A percentile compares a stretch with the other conserved stretches of the same genome.
Conservation (phyloP, 2,113 vertebrate species). For the Aspiorhynchus laticeps region DNA sequence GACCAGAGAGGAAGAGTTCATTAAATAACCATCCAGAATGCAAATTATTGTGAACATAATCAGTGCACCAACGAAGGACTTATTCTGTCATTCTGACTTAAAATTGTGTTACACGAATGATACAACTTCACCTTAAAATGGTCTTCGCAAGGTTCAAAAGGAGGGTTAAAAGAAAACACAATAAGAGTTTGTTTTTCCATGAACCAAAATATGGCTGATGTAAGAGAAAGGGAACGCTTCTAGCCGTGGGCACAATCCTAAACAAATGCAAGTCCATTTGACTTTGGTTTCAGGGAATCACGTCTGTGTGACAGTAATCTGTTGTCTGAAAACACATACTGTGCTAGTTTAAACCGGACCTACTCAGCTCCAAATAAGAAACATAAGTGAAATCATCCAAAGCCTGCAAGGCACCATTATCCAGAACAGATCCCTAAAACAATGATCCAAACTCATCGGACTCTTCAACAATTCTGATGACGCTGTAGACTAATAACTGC, state of each 20-base stretch:
- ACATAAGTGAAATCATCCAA: conserved; percentile 2
- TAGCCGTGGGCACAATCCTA: conserved; percentile 52
- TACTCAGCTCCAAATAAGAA: background rate
- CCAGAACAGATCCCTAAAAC: background rate
- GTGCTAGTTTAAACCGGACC: conserved; percentile 39
- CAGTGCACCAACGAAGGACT: background rate
- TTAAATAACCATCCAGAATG: background rate
- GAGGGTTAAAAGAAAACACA: background rate
- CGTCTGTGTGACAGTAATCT: background rate
- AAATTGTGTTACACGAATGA: background rate
- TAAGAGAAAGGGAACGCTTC: conserved; percentile 50
- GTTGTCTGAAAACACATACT: conserved; percentile 42
- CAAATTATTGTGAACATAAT: background rate
- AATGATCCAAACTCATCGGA: background rate
- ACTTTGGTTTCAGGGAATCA: background rate
- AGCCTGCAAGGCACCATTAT: background rate
- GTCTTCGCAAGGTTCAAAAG: background rate
- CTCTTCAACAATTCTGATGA: background rate
- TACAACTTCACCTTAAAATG: background rate
- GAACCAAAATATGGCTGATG: conserved; percentile 50
- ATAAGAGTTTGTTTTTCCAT: conserved; percentile 5
- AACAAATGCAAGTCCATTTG: conserved; percentile 30
- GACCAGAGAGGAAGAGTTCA: background rate
- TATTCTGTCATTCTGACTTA: background rate
- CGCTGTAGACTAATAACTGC: background rate